A percentile compares a stretch with the other conserved stretches of the same genome.
phyloP scores from a whole-genome alignment of 1,140 invertebrate genomes.

The Drosophila kurseongensis region DNA sequence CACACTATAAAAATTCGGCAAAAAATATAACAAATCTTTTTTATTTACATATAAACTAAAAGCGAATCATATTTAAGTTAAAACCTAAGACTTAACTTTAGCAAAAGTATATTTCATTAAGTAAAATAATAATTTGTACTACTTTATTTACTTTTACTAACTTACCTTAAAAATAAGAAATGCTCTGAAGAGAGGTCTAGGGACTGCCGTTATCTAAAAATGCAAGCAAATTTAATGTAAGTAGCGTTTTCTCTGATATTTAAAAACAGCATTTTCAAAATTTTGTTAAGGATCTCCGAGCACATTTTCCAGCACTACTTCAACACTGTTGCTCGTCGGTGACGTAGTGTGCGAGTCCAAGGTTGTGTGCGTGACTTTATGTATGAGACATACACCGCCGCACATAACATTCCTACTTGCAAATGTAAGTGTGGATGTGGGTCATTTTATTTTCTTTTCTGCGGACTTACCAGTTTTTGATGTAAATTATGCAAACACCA shows the following conservation, averaged over 20 bases:
- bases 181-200: background rate
- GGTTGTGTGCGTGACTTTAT: slow-evolving; percentile 31
- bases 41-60: background rate
- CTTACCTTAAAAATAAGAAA: too few species aligned
- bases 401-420: slow-evolving; percentile 1
- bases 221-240: slow-evolving; percentile 7
- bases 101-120: too few species aligned
- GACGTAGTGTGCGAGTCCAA: slow-evolving; percentile 32
- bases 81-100: too few species aligned
- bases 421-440: slow-evolving; percentile 42
- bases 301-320: slow-evolving; percentile 29
- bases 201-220: background rate
- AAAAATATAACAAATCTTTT: background rate
- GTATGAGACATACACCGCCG: slow-evolving; percentile 6
- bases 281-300: background rate
- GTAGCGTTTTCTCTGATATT: background rate
- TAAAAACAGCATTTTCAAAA: background rate
- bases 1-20: background rate
- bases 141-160: too few species aligned
- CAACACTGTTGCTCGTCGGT: slow-evolving; percentile 34
- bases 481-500: slow-evolving; percentile 40
- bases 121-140: too few species aligned
- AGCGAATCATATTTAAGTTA: too few species aligned
- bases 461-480: slow-evolving; percentile 32
- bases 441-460: slow-evolving; percentile 58